These are phyloP conservation scores for Vanessa tameamea DNA, from an alignment of 1,140 invertebrate species.

Conservation along the genomic window DNA sequence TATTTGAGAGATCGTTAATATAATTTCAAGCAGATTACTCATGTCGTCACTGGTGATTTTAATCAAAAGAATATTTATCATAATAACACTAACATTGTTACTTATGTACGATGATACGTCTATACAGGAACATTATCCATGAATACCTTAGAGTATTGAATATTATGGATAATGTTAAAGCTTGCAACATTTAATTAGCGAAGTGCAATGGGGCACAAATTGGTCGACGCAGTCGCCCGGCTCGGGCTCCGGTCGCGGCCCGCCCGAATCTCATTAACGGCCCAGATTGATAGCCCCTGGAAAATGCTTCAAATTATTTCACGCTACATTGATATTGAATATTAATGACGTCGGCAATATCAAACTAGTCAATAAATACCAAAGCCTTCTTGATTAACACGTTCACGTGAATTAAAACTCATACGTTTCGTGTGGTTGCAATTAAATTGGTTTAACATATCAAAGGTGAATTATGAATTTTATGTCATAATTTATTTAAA, in stretches of 20 bases:
- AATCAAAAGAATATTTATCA: slow-evolving; percentile 10
- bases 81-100: background rate
- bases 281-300: slow-evolving; percentile 71
- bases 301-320: slow-evolving; percentile 76
- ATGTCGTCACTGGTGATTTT: background rate
- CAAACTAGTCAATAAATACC: slow-evolving; percentile 37
- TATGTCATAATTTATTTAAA: slow-evolving; percentile 11
- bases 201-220: slow-evolving; percentile 73
- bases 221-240: slow-evolving; percentile 62
- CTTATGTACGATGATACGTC: background rate
- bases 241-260: slow-evolving; percentile 27
- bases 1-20: background rate
- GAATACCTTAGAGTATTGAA: background rate
- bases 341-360: slow-evolving; percentile 55
- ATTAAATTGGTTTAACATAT: slow-evolving; percentile 20
- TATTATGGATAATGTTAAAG: slow-evolving; percentile 40
- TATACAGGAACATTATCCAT: background rate
- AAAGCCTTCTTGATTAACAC: slow-evolving; percentile 33
- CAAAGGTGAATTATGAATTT: slow-evolving; percentile 19
- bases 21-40: slow-evolving; percentile 8
- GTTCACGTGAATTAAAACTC: slow-evolving; percentile 26
- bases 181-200: slow-evolving; percentile 67
- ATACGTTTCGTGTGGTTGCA: slow-evolving; percentile 14
- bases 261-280: slow-evolving; percentile 73
- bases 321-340: slow-evolving; percentile 75